A percentile compares a stretch with the other conserved stretches of the same genome.
Evolutionary conservation across 2,888 invertebrate genomes (phyloP).

Genomic region (Sthenelais limicola): DNA sequence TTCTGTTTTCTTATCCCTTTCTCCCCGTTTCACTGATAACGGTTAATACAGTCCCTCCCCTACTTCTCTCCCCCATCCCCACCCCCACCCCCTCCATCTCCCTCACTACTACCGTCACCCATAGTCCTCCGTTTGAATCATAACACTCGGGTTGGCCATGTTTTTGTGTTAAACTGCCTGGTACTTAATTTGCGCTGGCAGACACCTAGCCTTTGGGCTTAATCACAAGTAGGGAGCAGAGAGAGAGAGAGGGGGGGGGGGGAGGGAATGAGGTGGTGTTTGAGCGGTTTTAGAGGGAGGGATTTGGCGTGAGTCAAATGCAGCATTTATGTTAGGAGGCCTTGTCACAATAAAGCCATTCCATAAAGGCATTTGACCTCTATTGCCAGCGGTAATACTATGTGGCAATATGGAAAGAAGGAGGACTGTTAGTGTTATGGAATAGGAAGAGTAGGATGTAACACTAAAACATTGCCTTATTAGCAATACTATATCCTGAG

Average conservation of each 20-base stretch:
- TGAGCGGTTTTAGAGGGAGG: no score
- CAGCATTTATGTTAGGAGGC: constrained; percentile 11
- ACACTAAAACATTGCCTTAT: no score
- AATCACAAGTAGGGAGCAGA: background rate
- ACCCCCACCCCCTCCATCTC: no score
- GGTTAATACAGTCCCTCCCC: no score
- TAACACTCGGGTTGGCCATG: no score
- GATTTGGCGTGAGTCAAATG: constrained; percentile 33
- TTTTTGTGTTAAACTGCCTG: constrained; percentile 27
- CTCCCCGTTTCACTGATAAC: no score
- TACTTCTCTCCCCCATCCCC: no score
- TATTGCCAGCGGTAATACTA: background rate
- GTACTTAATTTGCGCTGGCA: constrained; percentile 26
- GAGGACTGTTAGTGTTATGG: background rate
- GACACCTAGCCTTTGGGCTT: constrained; percentile 32
- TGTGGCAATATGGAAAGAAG: background rate
- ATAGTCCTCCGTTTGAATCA: no score
- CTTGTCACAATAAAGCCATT: constrained; percentile 34
- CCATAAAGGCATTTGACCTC: constrained; percentile 36
- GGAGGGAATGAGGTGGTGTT: background rate
- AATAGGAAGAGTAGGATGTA: background rate
- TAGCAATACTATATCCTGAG: no score
- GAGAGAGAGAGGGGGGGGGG: background rate
- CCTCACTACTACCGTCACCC: no score
- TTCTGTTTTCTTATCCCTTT: no score